These are phyloP conservation scores for Lagorchestes hirsutus DNA, from an alignment of 2,797 vertebrate species.

Conservation along the genomic window DNA sequence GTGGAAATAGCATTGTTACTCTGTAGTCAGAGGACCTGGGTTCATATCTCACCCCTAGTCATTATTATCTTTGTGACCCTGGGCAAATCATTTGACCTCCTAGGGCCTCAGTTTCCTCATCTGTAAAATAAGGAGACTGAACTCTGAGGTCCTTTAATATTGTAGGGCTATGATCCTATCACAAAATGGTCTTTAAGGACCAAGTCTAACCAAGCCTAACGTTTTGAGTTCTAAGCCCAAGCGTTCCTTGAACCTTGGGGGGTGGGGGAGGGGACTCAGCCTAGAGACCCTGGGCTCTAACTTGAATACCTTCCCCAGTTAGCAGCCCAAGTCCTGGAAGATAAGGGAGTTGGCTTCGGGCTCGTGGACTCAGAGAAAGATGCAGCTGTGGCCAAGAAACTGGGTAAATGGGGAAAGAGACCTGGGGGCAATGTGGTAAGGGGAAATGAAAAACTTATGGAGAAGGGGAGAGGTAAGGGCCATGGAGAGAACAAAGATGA, in stretches of 20 bases:
- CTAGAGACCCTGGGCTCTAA: constrained; percentile 4
- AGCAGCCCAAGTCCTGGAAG: constrained; percentile 94
- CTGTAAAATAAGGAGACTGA: not conserved
- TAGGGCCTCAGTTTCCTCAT: not conserved
- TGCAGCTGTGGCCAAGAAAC: constrained; percentile 90
- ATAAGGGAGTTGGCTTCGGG: constrained; percentile 94
- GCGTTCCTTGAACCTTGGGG: not conserved
- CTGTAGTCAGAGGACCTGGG: not conserved
- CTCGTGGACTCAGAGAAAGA: constrained; percentile 93
- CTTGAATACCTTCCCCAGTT: constrained; percentile 84
- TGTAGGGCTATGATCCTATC: not conserved
- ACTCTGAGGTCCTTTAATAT: not conserved
- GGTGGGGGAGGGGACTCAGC: not conserved
- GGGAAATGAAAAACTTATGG: not conserved
- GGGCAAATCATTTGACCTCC: not conserved
- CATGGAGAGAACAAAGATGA: not conserved
- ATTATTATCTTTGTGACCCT: not conserved
- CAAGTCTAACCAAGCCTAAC: not conserved
- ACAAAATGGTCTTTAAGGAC: not conserved
- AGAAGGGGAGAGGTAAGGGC: not conserved
- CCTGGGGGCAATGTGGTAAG: no score
- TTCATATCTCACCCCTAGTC: not conserved
- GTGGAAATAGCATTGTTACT: not conserved
- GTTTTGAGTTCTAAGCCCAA: not conserved
- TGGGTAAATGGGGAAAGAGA: constrained; percentile 86